Conservation (phyloP, 2,888 invertebrate species). For the Euplexia lucipara region DNA sequence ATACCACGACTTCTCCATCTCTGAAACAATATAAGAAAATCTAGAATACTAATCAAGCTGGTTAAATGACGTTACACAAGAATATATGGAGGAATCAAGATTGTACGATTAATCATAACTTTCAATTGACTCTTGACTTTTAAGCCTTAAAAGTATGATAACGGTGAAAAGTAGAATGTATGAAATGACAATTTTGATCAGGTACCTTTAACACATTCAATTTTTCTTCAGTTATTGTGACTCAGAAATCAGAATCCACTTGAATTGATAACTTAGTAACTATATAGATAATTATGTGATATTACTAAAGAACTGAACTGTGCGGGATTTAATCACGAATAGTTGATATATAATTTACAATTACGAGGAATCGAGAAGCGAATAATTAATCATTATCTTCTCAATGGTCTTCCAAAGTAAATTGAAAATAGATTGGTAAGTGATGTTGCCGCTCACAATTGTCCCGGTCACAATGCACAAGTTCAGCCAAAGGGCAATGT, state of each 20-base stretch:
- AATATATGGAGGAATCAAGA: neutral
- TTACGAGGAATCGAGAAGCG: too few species aligned
- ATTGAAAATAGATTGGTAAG: too few species aligned
- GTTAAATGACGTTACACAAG: neutral
- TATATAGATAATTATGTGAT: too few species aligned
- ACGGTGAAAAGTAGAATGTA: neutral
- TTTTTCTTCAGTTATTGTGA: neutral
- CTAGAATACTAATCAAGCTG: neutral
- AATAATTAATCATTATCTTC: too few species aligned
- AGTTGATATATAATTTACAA: too few species aligned
- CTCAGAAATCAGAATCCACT: neutral
- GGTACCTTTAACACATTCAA: neutral
- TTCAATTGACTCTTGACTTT: slow-evolving; percentile 23
- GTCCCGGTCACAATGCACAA: too few species aligned
- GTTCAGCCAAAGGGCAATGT: too few species aligned
- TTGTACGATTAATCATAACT: slow-evolving; percentile 20
- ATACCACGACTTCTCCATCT: slow-evolving; percentile 74
- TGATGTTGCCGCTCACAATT: too few species aligned
- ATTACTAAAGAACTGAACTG: neutral
- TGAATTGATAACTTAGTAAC: neutral
- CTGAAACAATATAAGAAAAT: slow-evolving; percentile 61
- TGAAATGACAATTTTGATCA: neutral
- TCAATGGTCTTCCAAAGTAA: too few species aligned
- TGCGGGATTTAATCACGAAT: too few species aligned
- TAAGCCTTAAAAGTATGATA: slow-evolving; percentile 4